Base-by-base conservation (phyloP, 2,888 invertebrate species). In the Agrotis clavis region DNA sequence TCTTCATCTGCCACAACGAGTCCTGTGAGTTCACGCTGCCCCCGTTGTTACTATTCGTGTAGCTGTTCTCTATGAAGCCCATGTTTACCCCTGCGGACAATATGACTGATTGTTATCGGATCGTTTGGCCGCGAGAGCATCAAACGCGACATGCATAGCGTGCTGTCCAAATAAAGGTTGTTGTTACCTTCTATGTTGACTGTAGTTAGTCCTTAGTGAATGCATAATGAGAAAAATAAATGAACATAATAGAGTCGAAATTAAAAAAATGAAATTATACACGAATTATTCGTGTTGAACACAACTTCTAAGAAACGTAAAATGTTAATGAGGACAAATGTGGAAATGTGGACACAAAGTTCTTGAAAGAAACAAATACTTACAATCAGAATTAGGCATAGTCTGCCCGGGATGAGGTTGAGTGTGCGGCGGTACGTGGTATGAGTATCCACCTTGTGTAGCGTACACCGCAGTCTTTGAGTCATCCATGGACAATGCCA, bases 1-100 rank as follows among this genome's bases (percentile, higher is more conserved):
- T 98, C 95, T 99, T 99, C 97, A 99, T 98, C 95, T 99, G 99
- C 99, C 99, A 99, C 89, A 99, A 95, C 53, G 99, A 99, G 93
- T 99, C 99, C 94, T 99, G 99, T 6, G 99, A 99, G 96, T 99
- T 99, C 72, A 99, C 99, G 88, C 99, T 99, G 84, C 99, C 99
- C n/a, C 99, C 99, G 93, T 99, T 98, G 96, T 99, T 99, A 75
- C 98, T 99, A 93, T 99, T 99, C 74, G 98, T 98, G 94, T 99
- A 99, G 93, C 98, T 98, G 94, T 98, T 98, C 92, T 99, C 99
- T 95, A 98, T 97, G 95, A 98, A 99, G 80, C 98, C 98, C 98
- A 98, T 98, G 94, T 98, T 98, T 81, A 97, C 98, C 98, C 98
- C 93, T 86, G 86, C 19, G 77, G 61, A 84, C 77, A 84, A 84